A percentile compares a stretch with the other conserved stretches of the same genome.
These are phyloP conservation scores for Sesia apiformis DNA, from an alignment of 2,888 invertebrate species.

Conservation along the genomic window DNA sequence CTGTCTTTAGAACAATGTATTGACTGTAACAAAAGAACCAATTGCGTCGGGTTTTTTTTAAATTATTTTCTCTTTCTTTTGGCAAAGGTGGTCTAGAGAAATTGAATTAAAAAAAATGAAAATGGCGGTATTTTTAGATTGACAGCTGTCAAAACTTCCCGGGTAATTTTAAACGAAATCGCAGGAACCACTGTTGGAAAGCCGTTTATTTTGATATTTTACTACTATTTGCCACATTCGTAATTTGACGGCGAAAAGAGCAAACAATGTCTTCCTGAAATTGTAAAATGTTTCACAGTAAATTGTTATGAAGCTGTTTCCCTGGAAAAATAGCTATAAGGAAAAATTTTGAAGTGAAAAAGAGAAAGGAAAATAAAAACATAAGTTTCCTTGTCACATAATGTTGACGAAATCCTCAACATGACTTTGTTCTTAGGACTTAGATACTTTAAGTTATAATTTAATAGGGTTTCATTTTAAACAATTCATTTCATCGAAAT, in stretches of 20 bases:
- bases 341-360: too few relatives aligned
- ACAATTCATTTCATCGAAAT: too few relatives aligned
- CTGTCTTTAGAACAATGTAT: slow-evolving; percentile 17
- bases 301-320: neutral
- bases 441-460: too few relatives aligned
- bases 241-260: neutral
- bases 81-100: neutral
- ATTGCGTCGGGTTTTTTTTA: neutral
- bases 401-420: too few relatives aligned
- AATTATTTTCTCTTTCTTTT: neutral
- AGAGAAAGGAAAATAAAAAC: too few relatives aligned
- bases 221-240: neutral
- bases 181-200: too few relatives aligned
- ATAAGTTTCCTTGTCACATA: too few relatives aligned
- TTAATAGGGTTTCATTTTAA: too few relatives aligned
- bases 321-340: neutral
- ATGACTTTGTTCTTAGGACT: too few relatives aligned
- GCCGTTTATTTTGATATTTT: too few relatives aligned
- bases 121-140: neutral
- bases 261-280: neutral
- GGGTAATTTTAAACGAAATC: neutral
- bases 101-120: neutral
- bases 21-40: slow-evolving; percentile 9
- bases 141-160: neutral
- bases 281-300: neutral